Base-by-base conservation (phyloP, 2,797 vertebrate species). In the Acrocephalus scirpaceus region DNA sequence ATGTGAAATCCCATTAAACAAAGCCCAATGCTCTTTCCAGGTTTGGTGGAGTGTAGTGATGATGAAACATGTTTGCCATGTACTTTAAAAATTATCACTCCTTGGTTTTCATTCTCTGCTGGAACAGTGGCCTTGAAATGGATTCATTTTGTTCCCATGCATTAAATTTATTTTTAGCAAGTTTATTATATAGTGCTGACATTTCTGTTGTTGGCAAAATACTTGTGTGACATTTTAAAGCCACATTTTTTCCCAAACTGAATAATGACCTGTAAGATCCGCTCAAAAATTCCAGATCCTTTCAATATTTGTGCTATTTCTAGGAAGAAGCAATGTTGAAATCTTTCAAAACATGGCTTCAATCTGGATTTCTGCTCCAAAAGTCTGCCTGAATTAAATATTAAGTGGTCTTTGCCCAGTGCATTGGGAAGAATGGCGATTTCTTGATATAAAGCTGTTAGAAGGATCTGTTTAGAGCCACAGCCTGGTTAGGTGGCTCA, bases 151-250 rank as follows among this genome's bases (percentile, higher is more conserved):
- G 6, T 86, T 88, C 17, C 60, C 26, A 56, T 42, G 40, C 8
- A 47, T 78, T 54, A 57, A 9, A 53, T 75, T 62, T 93, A 30
- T 66, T 89, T 90, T 88, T 61, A 89, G 57, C 5, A 64, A 16
- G 38, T 73, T 92, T 92, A 30, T 32, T 80, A 74, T 64, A 30
- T 64, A 88, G 62, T 88, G 42, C 23, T 83, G 69, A 64, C 36
- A 62, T 91, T 93, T 94, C 64, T 77, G 8, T 85, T 53, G 26
- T 32, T 64, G 75, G 44, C 42, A 86, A 84, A 94, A 92, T 44
- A 67, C 53, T 85, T 56, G n/a, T 36, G 30, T 86, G 81, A 89
- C 66, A 86, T 93, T 96, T 89, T 73, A 82, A 92, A 85, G 12
- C 51, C 36, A 54, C 44, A 1, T 7, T 48, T 71, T 73, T 86